Percentiles rank a stretch among this genome's conserved stretches.
Evolutionary conservation across 2,797 vertebrate genomes (phyloP).

Genomic region (Melanotaenia nigrans): DNA sequence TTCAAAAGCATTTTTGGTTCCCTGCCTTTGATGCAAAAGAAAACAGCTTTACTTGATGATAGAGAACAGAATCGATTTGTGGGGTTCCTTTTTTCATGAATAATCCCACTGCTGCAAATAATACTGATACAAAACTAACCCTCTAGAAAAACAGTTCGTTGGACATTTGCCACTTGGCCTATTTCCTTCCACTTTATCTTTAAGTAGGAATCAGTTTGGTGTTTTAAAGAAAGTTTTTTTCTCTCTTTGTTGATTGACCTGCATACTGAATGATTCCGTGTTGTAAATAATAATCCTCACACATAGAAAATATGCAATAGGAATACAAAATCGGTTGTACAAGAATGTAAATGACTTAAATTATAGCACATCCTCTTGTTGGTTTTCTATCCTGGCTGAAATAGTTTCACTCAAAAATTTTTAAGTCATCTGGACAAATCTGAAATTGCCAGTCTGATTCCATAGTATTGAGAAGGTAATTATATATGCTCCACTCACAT

Average conservation of each 20-base stretch:
- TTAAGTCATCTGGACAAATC: background rate
- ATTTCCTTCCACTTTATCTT: slow-evolving; percentile 14
- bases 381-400: background rate
- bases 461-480: background rate
- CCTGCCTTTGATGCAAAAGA: slow-evolving; percentile 47
- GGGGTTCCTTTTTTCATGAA: slow-evolving; percentile 40
- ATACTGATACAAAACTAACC: slow-evolving; percentile 42
- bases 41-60: slow-evolving; percentile 38
- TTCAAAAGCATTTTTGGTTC: slow-evolving; percentile 51
- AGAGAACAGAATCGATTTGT: slow-evolving; percentile 52
- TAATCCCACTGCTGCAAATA: slow-evolving; percentile 34
- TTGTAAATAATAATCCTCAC: slow-evolving; percentile 1
- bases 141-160: slow-evolving; percentile 29
- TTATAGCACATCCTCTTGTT: background rate
- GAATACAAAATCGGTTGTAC: background rate
- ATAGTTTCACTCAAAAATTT: background rate
- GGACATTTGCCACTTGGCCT: slow-evolving; percentile 36
- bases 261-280: slow-evolving; percentile 11
- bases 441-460: background rate
- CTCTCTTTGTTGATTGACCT: slow-evolving; percentile 16
- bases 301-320: background rate
- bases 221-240: background rate
- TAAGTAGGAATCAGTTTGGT: slow-evolving; percentile 28
- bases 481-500: slow-evolving; percentile 8
- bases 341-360: background rate